A percentile compares a stretch with the other conserved stretches of the same genome.
Evolutionary conservation across 2,113 vertebrate genomes (phyloP).

Genomic region (Brienomyrus brachyistius): DNA sequence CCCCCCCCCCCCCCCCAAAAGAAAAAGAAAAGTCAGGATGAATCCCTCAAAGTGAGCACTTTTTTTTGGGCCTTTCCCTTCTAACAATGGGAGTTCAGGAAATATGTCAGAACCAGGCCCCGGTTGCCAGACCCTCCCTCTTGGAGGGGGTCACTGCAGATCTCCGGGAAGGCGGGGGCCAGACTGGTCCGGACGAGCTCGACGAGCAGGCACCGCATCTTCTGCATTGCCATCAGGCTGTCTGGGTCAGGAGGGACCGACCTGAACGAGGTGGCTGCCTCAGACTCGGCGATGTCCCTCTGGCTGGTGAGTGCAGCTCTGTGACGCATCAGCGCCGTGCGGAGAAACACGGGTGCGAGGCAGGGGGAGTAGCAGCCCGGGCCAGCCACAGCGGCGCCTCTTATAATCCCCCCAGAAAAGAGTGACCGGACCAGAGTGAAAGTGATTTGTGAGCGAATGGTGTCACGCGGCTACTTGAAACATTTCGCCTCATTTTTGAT

Average conservation of each 20-base stretch:
- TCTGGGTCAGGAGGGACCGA: conserved; percentile 6
- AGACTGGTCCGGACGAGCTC: conserved; percentile 15
- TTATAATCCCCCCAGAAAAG: neutral
- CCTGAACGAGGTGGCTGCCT: neutral
- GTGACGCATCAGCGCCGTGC: too few species aligned
- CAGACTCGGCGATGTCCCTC: conserved; percentile 33
- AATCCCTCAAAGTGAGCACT: conserved; percentile 29
- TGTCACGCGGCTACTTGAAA: neutral
- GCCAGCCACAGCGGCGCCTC: neutral
- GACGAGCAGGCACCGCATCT: neutral
- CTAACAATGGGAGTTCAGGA: conserved; percentile 43
- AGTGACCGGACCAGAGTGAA: neutral
- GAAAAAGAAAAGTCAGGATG: conserved; percentile 5
- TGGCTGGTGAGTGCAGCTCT: conserved; percentile 38
- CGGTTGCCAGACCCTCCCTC: conserved; percentile 30
- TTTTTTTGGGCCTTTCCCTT: conserved; percentile 18
- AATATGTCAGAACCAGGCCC: conserved; percentile 44
- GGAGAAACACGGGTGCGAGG: neutral
- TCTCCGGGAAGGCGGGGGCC: conserved; percentile 8
- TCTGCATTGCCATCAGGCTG: conserved; percentile 8
- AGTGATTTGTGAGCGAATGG: neutral
- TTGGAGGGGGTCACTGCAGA: conserved; percentile 16
- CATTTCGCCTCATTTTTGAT: neutral
- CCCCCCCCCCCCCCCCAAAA: neutral
- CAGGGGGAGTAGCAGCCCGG: too few species aligned